Conservation (phyloP, 2,113 vertebrate genomes). For the Pogonocichla stellata region DNA sequence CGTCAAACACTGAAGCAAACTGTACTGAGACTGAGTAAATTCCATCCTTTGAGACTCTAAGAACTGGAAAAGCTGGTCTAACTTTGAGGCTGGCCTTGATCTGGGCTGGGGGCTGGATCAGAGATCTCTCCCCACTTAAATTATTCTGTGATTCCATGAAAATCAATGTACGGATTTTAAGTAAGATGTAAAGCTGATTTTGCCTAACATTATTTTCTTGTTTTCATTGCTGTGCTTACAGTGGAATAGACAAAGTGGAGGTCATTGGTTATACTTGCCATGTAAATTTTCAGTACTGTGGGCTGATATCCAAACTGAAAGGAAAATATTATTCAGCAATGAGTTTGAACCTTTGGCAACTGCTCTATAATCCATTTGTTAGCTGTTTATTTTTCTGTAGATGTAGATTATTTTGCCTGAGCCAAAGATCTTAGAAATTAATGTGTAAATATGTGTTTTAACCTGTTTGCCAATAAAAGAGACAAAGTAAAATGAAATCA, state of each 20-base stretch:
- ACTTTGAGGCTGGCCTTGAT: neutral
- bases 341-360: constrained; percentile 34
- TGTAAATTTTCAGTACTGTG: neutral
- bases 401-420: constrained; percentile 28
- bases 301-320: constrained; percentile 2
- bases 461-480: constrained; percentile 34
- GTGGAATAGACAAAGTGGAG: neutral
- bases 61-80: neutral
- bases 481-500: constrained; percentile 26
- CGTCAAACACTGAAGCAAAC: neutral
- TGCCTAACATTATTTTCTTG: neutral
- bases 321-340: constrained; percentile 31
- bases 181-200: neutral
- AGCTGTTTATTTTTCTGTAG: constrained; percentile 46
- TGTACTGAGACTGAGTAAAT: neutral
- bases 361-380: constrained; percentile 45
- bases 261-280: neutral
- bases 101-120: neutral
- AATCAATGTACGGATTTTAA: neutral
- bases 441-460: constrained; percentile 43
- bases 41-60: neutral
- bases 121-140: neutral
- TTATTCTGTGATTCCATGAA: neutral
- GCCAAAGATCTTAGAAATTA: constrained; percentile 47
- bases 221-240: neutral